Base-by-base conservation (phyloP, 2,888 invertebrate species). In the Terebella lapidaria region DNA sequence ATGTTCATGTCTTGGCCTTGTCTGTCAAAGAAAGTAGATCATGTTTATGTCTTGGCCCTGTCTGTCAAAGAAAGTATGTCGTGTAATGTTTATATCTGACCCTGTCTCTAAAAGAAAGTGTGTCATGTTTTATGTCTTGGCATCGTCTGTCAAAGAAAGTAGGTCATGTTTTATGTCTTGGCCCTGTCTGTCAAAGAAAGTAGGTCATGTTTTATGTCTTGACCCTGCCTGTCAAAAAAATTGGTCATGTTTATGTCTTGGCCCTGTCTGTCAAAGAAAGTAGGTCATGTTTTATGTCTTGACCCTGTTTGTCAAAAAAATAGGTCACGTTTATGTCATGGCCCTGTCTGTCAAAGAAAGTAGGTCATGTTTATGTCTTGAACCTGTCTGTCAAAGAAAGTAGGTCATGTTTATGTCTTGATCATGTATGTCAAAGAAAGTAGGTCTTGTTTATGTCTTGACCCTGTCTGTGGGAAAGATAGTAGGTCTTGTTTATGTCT, bases 41-140 rank as follows among this genome's bases (percentile, higher is more conserved):
- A 18, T 1, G 22, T 95, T 82, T 97, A 97, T 29, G 96, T 99
- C 64, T 94, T 89, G 83, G 95, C 99, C 66, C 93, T 94, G 79
- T 92, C 92, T 64, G 94, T 96, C 67, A 94, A 93, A 83, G 89
- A 89, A 84, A 92, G 89, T 88, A 78, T 80, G 63, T 60, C 27
- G 15, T 1, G 22, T 5, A 10, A 24, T 94, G 95, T 82, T 97
- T 97, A 29, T 96, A 99, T 64, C 94, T 89, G 83, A 95, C 99
- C 66, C 93, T 94, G 79, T 92, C 92, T 64, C 94, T 96, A 67
- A 94, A 93, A 83, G 89, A 89, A 84, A 92, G 89, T 88, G 91
- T 71, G 96, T 96, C 63, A 95, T 96, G 83, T 94, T 95, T 82
- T 97, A 97, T 29, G 96, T 99, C 64, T 94, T 89, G 83, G 95